Evolutionary conservation across 2,797 vertebrate genomes (phyloP), one percentile per base, ranked within the genome.

Genomic region (Silurus aristotelis): DNA sequence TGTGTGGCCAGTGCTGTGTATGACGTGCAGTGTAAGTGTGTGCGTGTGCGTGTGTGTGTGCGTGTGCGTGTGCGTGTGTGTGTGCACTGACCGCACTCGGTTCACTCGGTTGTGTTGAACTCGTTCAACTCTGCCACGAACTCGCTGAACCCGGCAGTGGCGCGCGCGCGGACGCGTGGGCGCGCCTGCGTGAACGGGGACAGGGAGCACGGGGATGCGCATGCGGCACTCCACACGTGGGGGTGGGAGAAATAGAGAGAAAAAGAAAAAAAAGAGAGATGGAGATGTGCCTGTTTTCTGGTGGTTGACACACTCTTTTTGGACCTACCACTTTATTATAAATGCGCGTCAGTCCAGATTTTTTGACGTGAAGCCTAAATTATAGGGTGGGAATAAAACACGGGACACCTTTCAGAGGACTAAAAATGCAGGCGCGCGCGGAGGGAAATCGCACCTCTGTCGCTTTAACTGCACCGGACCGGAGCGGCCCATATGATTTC

Each of bases 391-490:
- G 10, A 46, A 38, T 3, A 38, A 70, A 71, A 43, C 56, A 8
- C 1, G 8, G 20, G 20, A 61, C 60, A 48, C 4, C 6, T 15
- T 10, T 19, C 0, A 19, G 73, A 3, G 8, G 55, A 60, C 1
- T 13, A 4, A 48, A 52, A 52, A 66, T 27, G 60, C 43, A 48
- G 63, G 79, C 61, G 60, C 13, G 27, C 66, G 19, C 31, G 19
- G 25, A 13, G 13, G 82, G 84, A 87, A 80, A 86, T 78, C 83
- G 67, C 86, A 90, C 75, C 84, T 75, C 93, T 92, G 92, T 92
- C 93, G 88, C 93, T 94, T 93, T 93, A 92, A 93, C 89, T 64
- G 90, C 91, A 77, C 89, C 90, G 90, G 90, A 67, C 91, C 92
- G 91, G 90, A 89, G 85, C 89, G 92, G 88, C 88, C 92, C 93